Evolutionary conservation across 2,113 vertebrate species (phyloP), one percentile per base, ranked within the genome.

Genomic region (Dromiciops gliroides): DNA sequence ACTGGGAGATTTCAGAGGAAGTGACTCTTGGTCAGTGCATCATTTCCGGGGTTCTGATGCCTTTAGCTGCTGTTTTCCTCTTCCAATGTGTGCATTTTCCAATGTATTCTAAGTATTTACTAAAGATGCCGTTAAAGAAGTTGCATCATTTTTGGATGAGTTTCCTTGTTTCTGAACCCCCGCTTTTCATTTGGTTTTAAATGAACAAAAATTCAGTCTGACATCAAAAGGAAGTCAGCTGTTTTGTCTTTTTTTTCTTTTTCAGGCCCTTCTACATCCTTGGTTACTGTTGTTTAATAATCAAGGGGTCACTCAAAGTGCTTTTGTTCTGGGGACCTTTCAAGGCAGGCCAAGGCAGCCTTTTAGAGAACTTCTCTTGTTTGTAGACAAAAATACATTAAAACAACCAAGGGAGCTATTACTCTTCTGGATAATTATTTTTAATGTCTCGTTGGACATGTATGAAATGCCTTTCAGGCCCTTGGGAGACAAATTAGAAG

Each of bases 311-410:
- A 98, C 94, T 98, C 93, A 97, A 97, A 97, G 96, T 98, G 95
- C 98, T 97, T 98, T 98, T 98, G 95, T 98, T 98, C 96, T 98
- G 98, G 97, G 98, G 99, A 99, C 98, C 98, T 99, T 99, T 99
- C 98, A 98, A 98, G 98, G 98, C 97, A 98, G 98, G 96, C 98
- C 98, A 98, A 98, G 98, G 98, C 98, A 98, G 97, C 97, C 98
- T 99, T 99, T 99, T 98, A 98, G 99, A 99, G 98, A 99, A 98
- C 96, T 97, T 98, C 97, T 98, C 98, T 99, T 99, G 98, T 99
- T 99, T 99, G 98, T 98, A 98, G 98, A 98, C 98, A 99, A 98
- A 98, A 98, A 98, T 99, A 99, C 98, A 98, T 99, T 99, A 98
- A 98, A 99, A 99, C 97, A 98, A 99, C 98, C 98, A 98, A 98